Conservation (phyloP, 2,113 vertebrate genomes). For the Syngnathoides biaculeatus region DNA sequence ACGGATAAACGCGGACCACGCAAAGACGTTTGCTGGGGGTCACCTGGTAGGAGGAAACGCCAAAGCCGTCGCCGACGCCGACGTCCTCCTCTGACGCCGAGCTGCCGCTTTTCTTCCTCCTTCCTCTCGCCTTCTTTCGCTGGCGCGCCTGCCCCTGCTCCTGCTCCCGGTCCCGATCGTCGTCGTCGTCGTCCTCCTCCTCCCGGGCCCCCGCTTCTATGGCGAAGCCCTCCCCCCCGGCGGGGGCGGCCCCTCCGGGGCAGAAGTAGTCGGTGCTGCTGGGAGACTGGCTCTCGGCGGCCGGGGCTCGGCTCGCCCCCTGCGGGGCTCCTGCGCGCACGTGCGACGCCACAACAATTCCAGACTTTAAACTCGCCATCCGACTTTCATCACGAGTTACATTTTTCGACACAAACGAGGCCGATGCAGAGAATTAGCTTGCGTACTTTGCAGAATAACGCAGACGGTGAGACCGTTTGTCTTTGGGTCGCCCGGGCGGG, state of each 20-base stretch:
- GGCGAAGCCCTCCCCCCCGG: conserved; percentile 69
- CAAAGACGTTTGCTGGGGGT: no score
- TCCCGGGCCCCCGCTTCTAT: conserved; percentile 64
- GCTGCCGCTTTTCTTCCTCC: conserved; percentile 58
- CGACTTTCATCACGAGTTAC: no score
- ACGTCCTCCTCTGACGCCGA: conserved; percentile 75
- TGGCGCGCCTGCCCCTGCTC: conserved; percentile 65
- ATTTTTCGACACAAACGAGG: not conserved
- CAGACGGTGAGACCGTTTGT: no score
- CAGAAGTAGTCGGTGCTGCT: conserved; percentile 92
- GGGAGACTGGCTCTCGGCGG: conserved; percentile 84
- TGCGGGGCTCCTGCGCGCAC: conserved; percentile 49
- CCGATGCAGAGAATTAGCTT: no score
- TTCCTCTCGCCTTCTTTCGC: conserved; percentile 59
- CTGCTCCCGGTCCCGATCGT: no score
- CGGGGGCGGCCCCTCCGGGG: conserved; percentile 77
- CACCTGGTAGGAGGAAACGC: conserved; percentile 75
- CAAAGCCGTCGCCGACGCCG: conserved; percentile 79
- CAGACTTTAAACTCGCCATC: no score
- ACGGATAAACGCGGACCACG: no score
- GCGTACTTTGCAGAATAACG: no score
- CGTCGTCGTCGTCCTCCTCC: conserved; percentile 70
- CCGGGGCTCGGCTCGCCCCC: conserved; percentile 61
- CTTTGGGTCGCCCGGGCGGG: no score
- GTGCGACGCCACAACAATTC: not conserved